Percentiles rank a stretch among this genome's conserved stretches.
These are phyloP conservation scores for Trichechus manatus DNA, from an alignment of 2,113 vertebrate genomes.

Conservation along the genomic window DNA sequence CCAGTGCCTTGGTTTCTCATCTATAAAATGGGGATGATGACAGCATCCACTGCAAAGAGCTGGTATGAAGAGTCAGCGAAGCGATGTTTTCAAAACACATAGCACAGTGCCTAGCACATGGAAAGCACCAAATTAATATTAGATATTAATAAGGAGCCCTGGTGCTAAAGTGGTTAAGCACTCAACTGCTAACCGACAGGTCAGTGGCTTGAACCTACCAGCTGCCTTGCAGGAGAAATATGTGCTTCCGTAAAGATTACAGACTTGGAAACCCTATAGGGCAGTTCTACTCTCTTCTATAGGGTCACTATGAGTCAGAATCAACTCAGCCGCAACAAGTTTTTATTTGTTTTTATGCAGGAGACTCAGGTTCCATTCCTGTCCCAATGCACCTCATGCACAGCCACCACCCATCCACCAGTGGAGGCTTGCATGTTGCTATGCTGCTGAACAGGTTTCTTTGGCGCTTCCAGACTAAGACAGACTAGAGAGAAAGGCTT, in stretches of 20 bases:
- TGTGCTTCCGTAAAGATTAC: not conserved
- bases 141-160: not conserved
- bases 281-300: not conserved
- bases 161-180: not conserved
- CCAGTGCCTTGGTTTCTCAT: not conserved
- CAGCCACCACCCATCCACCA: not conserved
- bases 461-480: not conserved
- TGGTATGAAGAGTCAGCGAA: not conserved
- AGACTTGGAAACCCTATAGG: not conserved
- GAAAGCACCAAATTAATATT: not conserved
- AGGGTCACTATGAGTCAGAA: not conserved
- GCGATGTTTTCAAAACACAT: not conserved
- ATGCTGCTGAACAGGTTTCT: not conserved
- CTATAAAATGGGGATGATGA: not conserved
- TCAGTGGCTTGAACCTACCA: not conserved
- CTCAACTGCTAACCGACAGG: not conserved
- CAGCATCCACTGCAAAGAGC: not conserved
- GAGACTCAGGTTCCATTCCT: not conserved
- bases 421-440: not conserved
- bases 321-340: not conserved
- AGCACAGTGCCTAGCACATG: not conserved
- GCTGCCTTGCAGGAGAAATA: not conserved
- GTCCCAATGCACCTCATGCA: not conserved
- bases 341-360: not conserved
- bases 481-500: not conserved